Evolutionary conservation across 2,113 vertebrate species (phyloP), one percentile per base, ranked within the genome.

Genomic region (Trematocara marginatum): DNA sequence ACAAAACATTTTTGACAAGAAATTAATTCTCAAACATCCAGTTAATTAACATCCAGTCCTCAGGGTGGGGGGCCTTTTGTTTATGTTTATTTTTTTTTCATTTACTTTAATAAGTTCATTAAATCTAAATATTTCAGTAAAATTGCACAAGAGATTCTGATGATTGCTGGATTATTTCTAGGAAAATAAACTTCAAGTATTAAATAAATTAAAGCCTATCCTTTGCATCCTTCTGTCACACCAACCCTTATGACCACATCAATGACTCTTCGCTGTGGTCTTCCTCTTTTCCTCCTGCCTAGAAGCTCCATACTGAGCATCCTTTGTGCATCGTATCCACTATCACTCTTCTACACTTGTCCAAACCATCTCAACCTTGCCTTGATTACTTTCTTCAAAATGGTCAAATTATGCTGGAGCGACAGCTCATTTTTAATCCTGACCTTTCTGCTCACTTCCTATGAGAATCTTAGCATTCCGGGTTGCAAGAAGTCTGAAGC

Each of bases 381-480:
- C 59, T 38, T 0, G 2, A 6, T 61, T 38, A 38, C 59, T 4
- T 20, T 20, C 59, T 64, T 38, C 59, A 38, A 12, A 64, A 12
- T 0, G 34, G 10, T 64, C 59, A 64, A 7, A 64, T 38, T 64
- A 1, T 66, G 6, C 18, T 9, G 10, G 18, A 0, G 61, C 2
- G 6, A 66, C 34, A 66, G 61, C 34, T 20, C 18, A 66, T 66
- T 66, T 7, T 34, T 3, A 38, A 3, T 38, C 16, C 31, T 12
- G 59, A 38, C 18, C 34, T 20, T 66, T 12, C 34, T 1, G 18
- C 34, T 40, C 34, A 66, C 34, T 20, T 12, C 18, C 18, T 1
- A 38, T 3, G 10, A 66, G 10, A 66, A 3, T 20, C 59, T 38
- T 11, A 66, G 0, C 18, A 2, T 38, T 66, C 0, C 0, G 0